Percentiles rank a stretch among this genome's conserved stretches.
Conservation (phyloP, 1,140 invertebrate genomes). For the Cyclargus thomasi region DNA sequence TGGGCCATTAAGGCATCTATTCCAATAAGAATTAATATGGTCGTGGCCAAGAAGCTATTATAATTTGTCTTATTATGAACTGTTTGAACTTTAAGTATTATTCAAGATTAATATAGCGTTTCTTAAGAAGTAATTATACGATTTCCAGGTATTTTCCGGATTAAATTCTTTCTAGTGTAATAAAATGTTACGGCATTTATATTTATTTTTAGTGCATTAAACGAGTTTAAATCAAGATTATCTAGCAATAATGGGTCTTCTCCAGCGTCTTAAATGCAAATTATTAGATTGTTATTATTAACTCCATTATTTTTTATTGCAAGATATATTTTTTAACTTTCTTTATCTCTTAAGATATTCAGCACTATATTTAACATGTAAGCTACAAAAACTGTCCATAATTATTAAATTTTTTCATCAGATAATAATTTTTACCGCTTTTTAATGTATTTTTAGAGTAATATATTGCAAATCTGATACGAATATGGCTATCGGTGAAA, state of each 20-base stretch:
- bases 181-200: constrained; percentile 2
- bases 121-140: neutral
- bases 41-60: constrained; percentile 7
- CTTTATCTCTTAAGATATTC: neutral
- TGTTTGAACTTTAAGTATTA: neutral
- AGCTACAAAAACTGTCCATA: neutral
- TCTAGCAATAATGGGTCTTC: neutral
- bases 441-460: neutral
- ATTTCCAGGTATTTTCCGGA: neutral
- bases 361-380: neutral
- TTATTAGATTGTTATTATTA: neutral
- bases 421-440: neutral
- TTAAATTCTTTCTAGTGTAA: constrained; percentile 4
- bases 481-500: neutral
- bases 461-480: neutral
- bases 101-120: neutral
- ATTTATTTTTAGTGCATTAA: neutral
- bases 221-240: constrained; percentile 8
- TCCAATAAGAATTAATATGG: constrained; percentile 12
- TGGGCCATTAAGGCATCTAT: constrained; percentile 12
- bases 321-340: neutral
- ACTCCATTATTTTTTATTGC: neutral
- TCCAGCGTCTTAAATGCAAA: neutral
- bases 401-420: neutral
- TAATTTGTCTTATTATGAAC: constrained; percentile 11